Conservation (phyloP, 2,113 vertebrate species). For the Amphiprion ocellaris region DNA sequence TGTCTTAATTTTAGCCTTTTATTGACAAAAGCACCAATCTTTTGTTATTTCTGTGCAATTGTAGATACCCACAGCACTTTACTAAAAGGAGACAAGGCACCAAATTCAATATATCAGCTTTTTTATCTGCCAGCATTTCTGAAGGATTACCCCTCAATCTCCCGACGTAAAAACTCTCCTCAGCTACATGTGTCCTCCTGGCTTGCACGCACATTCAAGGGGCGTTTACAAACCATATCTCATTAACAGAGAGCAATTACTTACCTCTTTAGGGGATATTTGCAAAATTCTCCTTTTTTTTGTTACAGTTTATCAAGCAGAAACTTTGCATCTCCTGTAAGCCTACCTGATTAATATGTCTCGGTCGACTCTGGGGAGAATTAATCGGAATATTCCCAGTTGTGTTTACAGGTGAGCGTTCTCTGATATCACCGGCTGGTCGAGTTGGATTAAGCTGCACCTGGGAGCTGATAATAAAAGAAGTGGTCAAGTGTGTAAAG, state of each 20-base stretch:
- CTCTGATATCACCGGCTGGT: slow-evolving; percentile 57
- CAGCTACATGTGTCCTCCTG: slow-evolving; percentile 51
- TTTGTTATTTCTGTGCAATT: slow-evolving; percentile 27
- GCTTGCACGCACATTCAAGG: slow-evolving; percentile 47
- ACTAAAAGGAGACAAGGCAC: slow-evolving; percentile 11
- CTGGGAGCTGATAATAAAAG: slow-evolving; percentile 37
- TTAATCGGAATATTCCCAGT: slow-evolving; percentile 65
- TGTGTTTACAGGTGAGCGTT: slow-evolving; percentile 61
- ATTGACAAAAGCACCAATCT: slow-evolving; percentile 9
- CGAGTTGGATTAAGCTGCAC: slow-evolving; percentile 53
- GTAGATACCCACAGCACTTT: slow-evolving; percentile 31
- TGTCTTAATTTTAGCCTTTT: slow-evolving; percentile 37
- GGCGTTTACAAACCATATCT: slow-evolving; percentile 45
- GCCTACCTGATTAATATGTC: slow-evolving; percentile 70
- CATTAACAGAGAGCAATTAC: slow-evolving; percentile 69
- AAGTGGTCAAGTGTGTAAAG: slow-evolving; percentile 25
- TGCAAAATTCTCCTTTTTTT: slow-evolving; percentile 50
- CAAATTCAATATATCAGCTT: slow-evolving; percentile 58
- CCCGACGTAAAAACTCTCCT: slow-evolving; percentile 38
- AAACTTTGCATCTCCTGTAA: slow-evolving; percentile 64
- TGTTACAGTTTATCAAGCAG: slow-evolving; percentile 65
- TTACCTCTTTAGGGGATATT: slow-evolving; percentile 59
- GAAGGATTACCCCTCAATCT: slow-evolving; percentile 70
- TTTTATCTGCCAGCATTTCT: slow-evolving; percentile 60
- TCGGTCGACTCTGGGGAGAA: slow-evolving; percentile 52